Base-by-base conservation (phyloP, 2,113 vertebrate genomes). In the Apistogramma diplotaenia region DNA sequence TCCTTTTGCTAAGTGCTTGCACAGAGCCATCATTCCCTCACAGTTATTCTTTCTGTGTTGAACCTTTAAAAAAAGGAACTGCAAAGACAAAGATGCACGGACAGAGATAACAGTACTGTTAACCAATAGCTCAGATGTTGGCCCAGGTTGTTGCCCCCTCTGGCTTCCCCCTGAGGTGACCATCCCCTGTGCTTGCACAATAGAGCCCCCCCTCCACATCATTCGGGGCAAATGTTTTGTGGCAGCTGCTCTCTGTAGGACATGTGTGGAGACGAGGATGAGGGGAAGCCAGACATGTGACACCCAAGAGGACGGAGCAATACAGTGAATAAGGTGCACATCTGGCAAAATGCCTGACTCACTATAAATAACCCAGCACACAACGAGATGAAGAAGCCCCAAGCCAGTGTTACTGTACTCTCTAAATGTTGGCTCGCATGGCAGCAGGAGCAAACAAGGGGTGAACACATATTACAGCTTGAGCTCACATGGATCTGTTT, bases 291-390 rank as follows among this genome's bases (percentile, higher is more conserved):
- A 51, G 60, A 72, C 74, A 82, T 86, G 72, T 86, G 73, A 74
- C 74, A 21, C 57, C 84, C 35, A 25, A 56, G 59, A 87, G 86
- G 81, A 86, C 53, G 85, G 76, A 85, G 79, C 56, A 7, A 79
- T 18, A 59, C 62, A 57, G 81, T 76, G 79, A 65, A 60, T 33
- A 73, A 35, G 74, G 88, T 82, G 72, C 91, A 91, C 88, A 92
- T 91, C 87, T 94, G 93, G 90, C 87, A 86, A 76, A 57, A 57
- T 84, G 85, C 79, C 86, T 76, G 40, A 37, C 76, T 79, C 77
- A 77, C 89, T 93, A 94, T 92, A 94, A 94, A 95, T 93, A 95
- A 85, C 87, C 74, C 54, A 40, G 79, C 86, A 72, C 82, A 93
- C 88, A 90, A 91, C 86, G 76, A 88, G 85, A 86, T 76, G 71